Evolutionary conservation across 2,888 invertebrate genomes (phyloP).

Genomic region (Melanchra persicariae): DNA sequence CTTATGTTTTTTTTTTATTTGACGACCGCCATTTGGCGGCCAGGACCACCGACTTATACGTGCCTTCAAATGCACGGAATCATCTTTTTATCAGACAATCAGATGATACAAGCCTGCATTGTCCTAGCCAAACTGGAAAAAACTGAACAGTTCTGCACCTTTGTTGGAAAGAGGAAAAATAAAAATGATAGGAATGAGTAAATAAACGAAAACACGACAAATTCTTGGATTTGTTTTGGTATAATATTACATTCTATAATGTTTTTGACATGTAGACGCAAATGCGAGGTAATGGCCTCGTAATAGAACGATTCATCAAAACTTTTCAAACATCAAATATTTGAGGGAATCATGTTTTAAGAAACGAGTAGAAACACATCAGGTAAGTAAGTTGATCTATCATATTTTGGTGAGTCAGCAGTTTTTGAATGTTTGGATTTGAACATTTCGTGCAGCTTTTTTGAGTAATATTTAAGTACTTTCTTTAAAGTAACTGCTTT

Average conservation of each 20-base stretch:
- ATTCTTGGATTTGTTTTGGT: conserved; percentile 12
- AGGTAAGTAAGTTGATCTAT: conserved; percentile 39
- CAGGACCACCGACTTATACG: too few relatives aligned
- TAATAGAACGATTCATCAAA: conserved; percentile 69
- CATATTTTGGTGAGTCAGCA: conserved; percentile 49
- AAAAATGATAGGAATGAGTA: not conserved
- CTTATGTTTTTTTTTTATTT: too few relatives aligned
- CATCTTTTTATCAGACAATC: too few relatives aligned
- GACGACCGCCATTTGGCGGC: too few relatives aligned
- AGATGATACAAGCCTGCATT: too few relatives aligned
- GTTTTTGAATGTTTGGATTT: conserved; percentile 36
- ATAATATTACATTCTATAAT: conserved; percentile 31
- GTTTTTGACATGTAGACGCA: conserved; percentile 63
- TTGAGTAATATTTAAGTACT: not conserved
- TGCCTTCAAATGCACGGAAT: too few relatives aligned
- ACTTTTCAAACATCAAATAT: conserved; percentile 58
- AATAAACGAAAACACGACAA: conserved; percentile 14
- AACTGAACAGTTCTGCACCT: not conserved
- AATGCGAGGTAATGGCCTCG: conserved; percentile 43
- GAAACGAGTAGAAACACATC: conserved; percentile 40
- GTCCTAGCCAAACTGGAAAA: too few relatives aligned
- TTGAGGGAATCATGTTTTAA: conserved; percentile 40
- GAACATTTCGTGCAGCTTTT: not conserved
- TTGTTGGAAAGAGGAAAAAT: not conserved
- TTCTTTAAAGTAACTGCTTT: too few relatives aligned